These are phyloP conservation scores for Drosophila nigricruria DNA, from an alignment of 2,888 invertebrate genomes.

Conservation along the genomic window DNA sequence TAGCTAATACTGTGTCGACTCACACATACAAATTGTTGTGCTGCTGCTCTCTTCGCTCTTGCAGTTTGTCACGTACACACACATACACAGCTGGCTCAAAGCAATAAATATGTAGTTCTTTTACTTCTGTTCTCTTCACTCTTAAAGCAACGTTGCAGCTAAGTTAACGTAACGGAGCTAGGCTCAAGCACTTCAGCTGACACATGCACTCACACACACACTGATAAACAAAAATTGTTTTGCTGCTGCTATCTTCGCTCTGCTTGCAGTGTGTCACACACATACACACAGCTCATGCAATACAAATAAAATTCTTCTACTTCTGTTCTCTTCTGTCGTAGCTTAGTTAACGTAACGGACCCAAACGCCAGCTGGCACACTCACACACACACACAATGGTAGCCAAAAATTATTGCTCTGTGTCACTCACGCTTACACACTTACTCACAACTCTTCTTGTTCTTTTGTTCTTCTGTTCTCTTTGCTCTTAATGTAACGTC, in stretches of 20 bases:
- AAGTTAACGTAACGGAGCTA: conserved; percentile 3
- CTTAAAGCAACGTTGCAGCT: not conserved
- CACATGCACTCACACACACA: not conserved
- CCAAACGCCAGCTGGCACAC: not conserved
- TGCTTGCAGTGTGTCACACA: conserved; percentile 9
- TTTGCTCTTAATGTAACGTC: conserved; percentile 20
- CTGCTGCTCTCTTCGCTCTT: conserved; percentile 1
- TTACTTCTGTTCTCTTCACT: not conserved
- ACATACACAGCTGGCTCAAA: conserved; percentile 1
- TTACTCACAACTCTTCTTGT: not conserved
- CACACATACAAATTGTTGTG: not conserved
- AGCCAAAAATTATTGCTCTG: not conserved
- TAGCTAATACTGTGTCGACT: conserved; percentile 15
- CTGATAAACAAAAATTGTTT: not conserved
- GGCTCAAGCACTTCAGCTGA: not conserved
- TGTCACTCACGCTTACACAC: not conserved
- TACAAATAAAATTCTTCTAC: not conserved
- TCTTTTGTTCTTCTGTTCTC: conserved; percentile 2
- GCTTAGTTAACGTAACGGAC: not conserved
- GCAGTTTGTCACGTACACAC: not conserved
- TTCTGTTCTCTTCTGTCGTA: not conserved
- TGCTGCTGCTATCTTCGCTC: conserved; percentile 4
- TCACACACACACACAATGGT: not conserved
- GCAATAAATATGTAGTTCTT: not conserved
- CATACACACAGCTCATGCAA: not conserved